Percentiles rank a stretch among this genome's conserved stretches.
phyloP scores from a whole-genome alignment of 2,797 vertebrate species.

The Enteromius paludinosus region DNA sequence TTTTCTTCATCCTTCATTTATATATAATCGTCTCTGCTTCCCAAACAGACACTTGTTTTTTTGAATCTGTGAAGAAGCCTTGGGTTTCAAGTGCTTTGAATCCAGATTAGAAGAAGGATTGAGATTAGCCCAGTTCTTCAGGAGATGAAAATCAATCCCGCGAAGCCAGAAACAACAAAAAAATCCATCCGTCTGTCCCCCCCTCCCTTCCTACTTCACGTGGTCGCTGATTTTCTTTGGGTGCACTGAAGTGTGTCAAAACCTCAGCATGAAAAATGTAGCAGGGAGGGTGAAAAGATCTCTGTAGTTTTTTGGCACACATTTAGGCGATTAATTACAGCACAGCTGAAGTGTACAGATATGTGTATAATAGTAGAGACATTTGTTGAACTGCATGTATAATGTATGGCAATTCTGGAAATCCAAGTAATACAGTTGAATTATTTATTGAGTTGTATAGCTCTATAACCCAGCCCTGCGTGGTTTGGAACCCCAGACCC shows the following conservation, averaged over 20 bases:
- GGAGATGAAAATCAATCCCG: conserved; percentile 56
- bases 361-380: conserved; percentile 56
- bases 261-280: conserved; percentile 39
- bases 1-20: conserved; percentile 32
- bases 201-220: conserved; percentile 1
- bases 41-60: conserved; percentile 22
- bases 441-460: conserved; percentile 64
- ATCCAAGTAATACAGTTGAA: conserved; percentile 60
- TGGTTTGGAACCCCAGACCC: conserved; percentile 47
- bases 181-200: conserved; percentile 29
- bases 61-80: conserved; percentile 33
- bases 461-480: conserved; percentile 48
- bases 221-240: conserved; percentile 17
- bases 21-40: not conserved
- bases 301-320: conserved; percentile 42
- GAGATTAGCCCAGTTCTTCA: conserved; percentile 59
- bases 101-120: conserved; percentile 58
- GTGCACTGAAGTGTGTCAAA: conserved; percentile 44
- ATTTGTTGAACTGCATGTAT: conserved; percentile 63
- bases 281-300: conserved; percentile 27
- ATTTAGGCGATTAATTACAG: conserved; percentile 59
- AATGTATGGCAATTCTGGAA: conserved; percentile 63
- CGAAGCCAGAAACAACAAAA: conserved; percentile 35
- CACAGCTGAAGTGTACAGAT: conserved; percentile 44
- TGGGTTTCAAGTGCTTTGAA: conserved; percentile 55